Evolutionary conservation across 2,888 invertebrate genomes (phyloP), one percentile per base, ranked within the genome.

Genomic region (Frankliniella fusca): DNA sequence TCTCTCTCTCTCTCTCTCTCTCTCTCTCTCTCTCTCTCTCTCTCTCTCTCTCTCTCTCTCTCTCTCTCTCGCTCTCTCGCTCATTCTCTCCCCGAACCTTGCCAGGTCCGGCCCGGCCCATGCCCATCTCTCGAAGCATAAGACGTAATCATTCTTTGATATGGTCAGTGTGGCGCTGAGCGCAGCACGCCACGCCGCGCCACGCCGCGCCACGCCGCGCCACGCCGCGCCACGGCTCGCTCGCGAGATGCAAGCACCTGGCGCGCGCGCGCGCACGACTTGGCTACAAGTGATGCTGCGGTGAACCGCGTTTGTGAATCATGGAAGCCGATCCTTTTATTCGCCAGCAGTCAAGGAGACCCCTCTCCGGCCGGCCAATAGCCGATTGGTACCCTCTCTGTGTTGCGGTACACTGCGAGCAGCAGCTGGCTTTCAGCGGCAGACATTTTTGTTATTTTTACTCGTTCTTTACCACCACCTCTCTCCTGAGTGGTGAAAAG

Each of bases 41-140:
- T 70, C 70, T 70, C 70, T 70, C 70, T 65, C 65, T 65, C 65
- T 65, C 65, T n/a, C 65, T 65, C n/a, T 65, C n/a, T 61, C 15
- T 61, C 15, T 61, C 61, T 61, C 61, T 10, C n/a, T 61, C 18
- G 10, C 70, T 70, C 70, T 70, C 70, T 70, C 70, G 23, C 70
- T 65, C 65, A 10, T n/a, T 65, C 65, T n/a, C 65, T 65, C n/a
- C n/a, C 18, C 61, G 61, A 18, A n/a, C 54, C 54, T 18, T 15
- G 54, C 15, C 54, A 54, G 54, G 3, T 2, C 3, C 54, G 8
- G 54, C 1, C 54, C 12, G 2, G 54, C 5, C 54, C 54, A 18
- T 2, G 54, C 54, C 54, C 54, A 18, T 12, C 54, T 12, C 54
- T 50, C 50, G 50, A 50, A 50, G 50, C 10, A 12, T 15, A 12